phyloP scores from a whole-genome alignment of 2,113 vertebrate genomes.

The Cercocebus atys region DNA sequence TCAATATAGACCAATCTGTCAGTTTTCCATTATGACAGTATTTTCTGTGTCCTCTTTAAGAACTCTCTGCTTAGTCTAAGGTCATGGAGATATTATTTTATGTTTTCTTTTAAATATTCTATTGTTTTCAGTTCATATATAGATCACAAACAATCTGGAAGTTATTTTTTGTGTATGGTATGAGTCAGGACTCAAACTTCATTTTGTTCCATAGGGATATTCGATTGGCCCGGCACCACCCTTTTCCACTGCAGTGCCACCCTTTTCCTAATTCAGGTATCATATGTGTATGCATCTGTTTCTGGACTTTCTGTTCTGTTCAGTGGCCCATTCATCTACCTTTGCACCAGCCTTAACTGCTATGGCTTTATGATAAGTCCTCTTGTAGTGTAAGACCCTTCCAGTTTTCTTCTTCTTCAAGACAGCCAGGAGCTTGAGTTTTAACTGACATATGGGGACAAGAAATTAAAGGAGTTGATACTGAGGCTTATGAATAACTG shows the following conservation, averaged over 20 bases:
- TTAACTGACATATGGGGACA: neutral
- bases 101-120: conserved; percentile 7
- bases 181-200: neutral
- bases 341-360: neutral
- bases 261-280: neutral
- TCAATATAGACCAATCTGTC: neutral
- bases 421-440: neutral
- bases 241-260: neutral
- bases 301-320: neutral
- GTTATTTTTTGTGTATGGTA: neutral
- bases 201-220: neutral
- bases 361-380: neutral
- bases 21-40: neutral
- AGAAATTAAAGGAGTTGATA: neutral
- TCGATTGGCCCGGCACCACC: accelerated
- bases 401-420: neutral
- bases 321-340: neutral
- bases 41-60: neutral
- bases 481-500: neutral
- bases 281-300: neutral
- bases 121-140: conserved; percentile 13
- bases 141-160: neutral
- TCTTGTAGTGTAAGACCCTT: neutral
- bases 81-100: neutral
- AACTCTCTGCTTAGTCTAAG: neutral